Evolutionary conservation across 2,797 vertebrate genomes (phyloP).

Genomic region (Hippocampus kuda): DNA sequence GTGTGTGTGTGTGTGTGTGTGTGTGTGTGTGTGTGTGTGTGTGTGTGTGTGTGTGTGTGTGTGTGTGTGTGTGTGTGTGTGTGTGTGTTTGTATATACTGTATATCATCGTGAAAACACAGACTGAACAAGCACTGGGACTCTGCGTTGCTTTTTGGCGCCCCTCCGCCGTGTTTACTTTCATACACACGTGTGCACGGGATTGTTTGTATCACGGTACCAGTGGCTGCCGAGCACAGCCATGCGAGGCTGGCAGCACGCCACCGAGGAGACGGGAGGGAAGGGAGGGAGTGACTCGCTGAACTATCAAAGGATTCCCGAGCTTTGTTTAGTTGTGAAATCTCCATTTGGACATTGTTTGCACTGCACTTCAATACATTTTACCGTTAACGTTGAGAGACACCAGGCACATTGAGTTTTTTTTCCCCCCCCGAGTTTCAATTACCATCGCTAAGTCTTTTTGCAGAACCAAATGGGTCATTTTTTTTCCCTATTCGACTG

Average conservation of each 20-base stretch:
- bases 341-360: conserved; percentile 32
- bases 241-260: conserved; percentile 39
- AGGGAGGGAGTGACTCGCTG: conserved; percentile 23
- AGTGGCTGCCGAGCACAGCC: conserved; percentile 35
- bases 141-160: conserved; percentile 19
- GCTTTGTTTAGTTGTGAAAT: conserved; percentile 48
- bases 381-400: conserved; percentile 5
- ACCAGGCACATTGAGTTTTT: background rate
- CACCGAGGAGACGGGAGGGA: conserved; percentile 21
- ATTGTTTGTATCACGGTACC: conserved; percentile 28
- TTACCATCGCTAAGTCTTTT: background rate
- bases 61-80: too few relatives aligned
- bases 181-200: conserved; percentile 7
- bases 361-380: conserved; percentile 28
- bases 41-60: too few relatives aligned
- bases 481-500: conserved; percentile 42
- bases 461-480: background rate
- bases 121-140: background rate
- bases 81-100: too few relatives aligned
- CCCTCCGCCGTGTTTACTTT: background rate
- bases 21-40: too few relatives aligned
- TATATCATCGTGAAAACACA: too few relatives aligned
- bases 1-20: too few relatives aligned
- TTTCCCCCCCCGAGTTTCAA: background rate
- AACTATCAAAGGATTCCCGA: conserved; percentile 44